These are phyloP conservation scores for Montifringilla adamsi DNA, from an alignment of 2,113 vertebrate genomes.

Conservation along the genomic window DNA sequence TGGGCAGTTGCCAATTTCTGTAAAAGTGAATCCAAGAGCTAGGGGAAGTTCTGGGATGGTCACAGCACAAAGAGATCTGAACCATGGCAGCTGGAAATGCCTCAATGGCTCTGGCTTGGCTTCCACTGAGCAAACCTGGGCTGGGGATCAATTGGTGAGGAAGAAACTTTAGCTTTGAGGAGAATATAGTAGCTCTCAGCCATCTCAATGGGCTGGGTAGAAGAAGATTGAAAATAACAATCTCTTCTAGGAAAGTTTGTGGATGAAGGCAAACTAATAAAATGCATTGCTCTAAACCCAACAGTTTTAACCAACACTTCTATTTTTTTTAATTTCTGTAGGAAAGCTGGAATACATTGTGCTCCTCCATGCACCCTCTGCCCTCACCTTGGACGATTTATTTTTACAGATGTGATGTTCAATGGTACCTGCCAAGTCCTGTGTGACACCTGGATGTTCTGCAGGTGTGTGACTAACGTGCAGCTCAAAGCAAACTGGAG, in stretches of 20 bases:
- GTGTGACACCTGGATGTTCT: neutral
- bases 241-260: neutral
- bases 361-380: neutral
- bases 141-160: neutral
- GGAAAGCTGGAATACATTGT: neutral
- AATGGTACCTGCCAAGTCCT: neutral
- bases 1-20: neutral
- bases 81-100: neutral
- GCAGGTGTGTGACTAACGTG: neutral
- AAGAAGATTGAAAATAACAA: neutral
- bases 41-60: neutral
- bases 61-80: neutral
- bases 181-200: neutral
- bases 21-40: neutral
- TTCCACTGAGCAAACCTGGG: neutral
- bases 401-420: neutral
- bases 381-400: neutral
- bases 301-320: neutral
- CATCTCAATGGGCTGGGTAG: neutral
- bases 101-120: neutral
- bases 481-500: neutral
- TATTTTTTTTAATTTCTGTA: neutral
- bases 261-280: neutral
- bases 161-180: neutral
- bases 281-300: neutral